phyloP scores from a whole-genome alignment of 2,888 invertebrate species.

The Lottia gigantea region DNA sequence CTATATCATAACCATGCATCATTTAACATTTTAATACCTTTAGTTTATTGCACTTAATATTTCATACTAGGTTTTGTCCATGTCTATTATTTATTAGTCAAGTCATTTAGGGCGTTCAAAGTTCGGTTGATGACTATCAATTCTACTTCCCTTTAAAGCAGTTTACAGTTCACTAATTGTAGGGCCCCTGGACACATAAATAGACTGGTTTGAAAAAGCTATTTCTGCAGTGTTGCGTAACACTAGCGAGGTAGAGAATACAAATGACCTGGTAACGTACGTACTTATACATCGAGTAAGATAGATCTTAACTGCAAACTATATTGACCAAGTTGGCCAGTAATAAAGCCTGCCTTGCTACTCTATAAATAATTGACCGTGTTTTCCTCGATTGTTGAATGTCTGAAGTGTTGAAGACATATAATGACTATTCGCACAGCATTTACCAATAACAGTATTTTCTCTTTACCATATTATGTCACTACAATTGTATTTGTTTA shows the following conservation, averaged over 20 bases:
- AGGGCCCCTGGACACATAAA: background rate
- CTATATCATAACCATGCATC: too few species aligned
- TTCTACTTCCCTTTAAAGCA: too few species aligned
- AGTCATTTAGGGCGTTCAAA: too few species aligned
- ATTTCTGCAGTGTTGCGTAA: conserved; percentile 1
- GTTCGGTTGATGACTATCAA: too few species aligned
- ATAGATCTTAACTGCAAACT: background rate
- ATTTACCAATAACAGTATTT: too few species aligned
- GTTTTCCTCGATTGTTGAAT: background rate
- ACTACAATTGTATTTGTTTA: background rate
- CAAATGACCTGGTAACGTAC: conserved; percentile 3
- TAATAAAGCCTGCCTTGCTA: conserved; percentile 2
- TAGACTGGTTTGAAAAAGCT: background rate
- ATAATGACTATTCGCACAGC: background rate
- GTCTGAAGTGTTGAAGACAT: conserved; percentile 4
- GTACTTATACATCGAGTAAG: background rate
- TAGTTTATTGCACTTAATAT: too few species aligned
- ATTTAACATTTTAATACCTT: too few species aligned
- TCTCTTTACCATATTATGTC: conserved; percentile 4
- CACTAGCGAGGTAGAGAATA: background rate
- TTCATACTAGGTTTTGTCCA: too few species aligned
- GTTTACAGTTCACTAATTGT: too few species aligned
- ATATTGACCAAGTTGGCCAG: conserved; percentile 4
- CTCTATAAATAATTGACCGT: conserved; percentile 9
- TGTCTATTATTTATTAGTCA: too few species aligned